These are phyloP conservation scores for Axis porcinus DNA, from an alignment of 2,113 vertebrate species.

Conservation along the genomic window DNA sequence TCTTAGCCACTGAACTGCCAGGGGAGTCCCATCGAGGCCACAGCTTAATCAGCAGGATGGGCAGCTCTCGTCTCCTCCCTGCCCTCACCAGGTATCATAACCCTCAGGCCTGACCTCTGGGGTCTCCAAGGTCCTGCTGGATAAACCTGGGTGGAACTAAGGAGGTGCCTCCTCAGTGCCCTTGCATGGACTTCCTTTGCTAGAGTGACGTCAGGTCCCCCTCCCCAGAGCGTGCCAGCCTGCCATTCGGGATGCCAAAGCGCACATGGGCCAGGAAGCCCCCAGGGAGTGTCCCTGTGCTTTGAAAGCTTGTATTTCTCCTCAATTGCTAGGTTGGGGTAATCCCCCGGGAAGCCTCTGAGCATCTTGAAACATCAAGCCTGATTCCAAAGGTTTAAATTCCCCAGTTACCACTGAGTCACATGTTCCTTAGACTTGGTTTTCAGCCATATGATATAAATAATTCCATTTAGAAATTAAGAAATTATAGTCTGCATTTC, in stretches of 20 bases:
- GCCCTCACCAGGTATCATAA: background rate
- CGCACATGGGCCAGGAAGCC: background rate
- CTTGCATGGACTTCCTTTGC: background rate
- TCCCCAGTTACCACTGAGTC: background rate
- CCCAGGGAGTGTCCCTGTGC: background rate
- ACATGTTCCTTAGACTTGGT: background rate
- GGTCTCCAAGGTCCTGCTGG: background rate
- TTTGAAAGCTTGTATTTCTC: background rate
- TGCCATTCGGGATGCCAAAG: background rate
- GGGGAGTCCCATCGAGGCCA: background rate
- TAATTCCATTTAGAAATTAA: constrained; percentile 37
- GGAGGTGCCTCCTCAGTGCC: background rate
- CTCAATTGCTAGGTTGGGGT: background rate
- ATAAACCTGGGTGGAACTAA: background rate
- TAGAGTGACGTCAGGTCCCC: background rate
- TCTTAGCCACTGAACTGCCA: background rate
- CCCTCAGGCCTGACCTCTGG: background rate
- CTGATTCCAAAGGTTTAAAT: background rate
- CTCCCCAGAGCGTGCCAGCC: fast-evolving
- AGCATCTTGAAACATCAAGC: background rate
- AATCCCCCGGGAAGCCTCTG: background rate
- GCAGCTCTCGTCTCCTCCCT: background rate
- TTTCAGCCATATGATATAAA: background rate
- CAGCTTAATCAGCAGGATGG: background rate
- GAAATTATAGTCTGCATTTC: background rate